Evolutionary conservation across 1,140 invertebrate genomes (phyloP).

Genomic region (Papilio glaucus): DNA sequence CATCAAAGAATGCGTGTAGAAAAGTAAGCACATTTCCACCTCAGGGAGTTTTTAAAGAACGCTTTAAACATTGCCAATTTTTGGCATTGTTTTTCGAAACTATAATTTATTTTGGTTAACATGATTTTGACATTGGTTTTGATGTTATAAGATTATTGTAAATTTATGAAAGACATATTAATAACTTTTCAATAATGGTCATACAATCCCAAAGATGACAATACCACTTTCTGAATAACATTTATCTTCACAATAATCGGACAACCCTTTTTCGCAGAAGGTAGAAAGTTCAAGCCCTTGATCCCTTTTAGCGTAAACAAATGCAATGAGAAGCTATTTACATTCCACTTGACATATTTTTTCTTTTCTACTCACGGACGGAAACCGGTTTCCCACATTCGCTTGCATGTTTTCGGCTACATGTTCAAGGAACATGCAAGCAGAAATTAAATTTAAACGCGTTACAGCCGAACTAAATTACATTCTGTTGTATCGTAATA

Average conservation of each 20-base stretch:
- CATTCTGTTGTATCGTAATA: neutral
- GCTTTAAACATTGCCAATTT: too few relatives aligned
- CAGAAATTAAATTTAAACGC: conserved; percentile 9
- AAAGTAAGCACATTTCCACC: too few relatives aligned
- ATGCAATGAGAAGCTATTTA: conserved; percentile 36
- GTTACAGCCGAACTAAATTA: neutral
- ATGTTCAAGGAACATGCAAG: conserved; percentile 27
- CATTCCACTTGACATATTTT: conserved; percentile 31
- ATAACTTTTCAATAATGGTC: conserved; percentile 12
- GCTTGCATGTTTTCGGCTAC: conserved; percentile 32
- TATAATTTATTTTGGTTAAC: too few relatives aligned
- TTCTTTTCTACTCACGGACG: conserved; percentile 12
- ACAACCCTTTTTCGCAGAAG: conserved; percentile 11
- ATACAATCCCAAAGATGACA: neutral
- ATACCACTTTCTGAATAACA: neutral
- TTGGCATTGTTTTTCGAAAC: too few relatives aligned
- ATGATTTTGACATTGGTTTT: too few relatives aligned
- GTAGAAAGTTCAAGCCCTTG: conserved; percentile 26
- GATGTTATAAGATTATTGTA: neutral
- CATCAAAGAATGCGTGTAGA: too few relatives aligned
- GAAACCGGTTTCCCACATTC: conserved; percentile 32
- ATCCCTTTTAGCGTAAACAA: conserved; percentile 32
- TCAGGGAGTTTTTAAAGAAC: too few relatives aligned
- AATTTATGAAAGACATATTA: neutral
- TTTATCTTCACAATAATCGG: conserved; percentile 8